Base-by-base conservation (phyloP, 2,797 vertebrate genomes). In the Schizopygopsis malacanthus region DNA sequence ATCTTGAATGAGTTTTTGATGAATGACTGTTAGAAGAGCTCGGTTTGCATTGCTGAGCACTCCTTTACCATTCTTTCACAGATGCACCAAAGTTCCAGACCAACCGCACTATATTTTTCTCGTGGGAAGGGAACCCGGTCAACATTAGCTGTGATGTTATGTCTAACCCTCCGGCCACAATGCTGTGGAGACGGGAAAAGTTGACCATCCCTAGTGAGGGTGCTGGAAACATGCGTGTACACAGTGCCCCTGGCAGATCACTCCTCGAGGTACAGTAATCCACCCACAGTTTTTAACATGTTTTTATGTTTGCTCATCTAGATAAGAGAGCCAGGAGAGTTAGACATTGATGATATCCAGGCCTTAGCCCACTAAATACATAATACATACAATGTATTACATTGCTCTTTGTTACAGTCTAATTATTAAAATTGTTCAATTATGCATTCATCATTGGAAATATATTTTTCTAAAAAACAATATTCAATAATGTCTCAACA, bases 101-200 rank as follows among this genome's bases (percentile, higher is more conserved):
- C 94, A 99, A 98, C 92, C 97, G 98, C 93, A 98, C 97, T 45
- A 96, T 97, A 87, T 98, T 94, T 90, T 99, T 97, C 90, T 99
- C 98, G 2, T 99, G 98, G 98, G 98, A 99, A 94, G 98, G 98
- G 54, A 99, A 99, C 93, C 96, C 97, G 0, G 97, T 99, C 88
- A 99, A 99, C 92, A 98, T 99, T 87, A 99, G 97, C 92, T 99
- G 98, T 81, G 97, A 98, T 76, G 97, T 98, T 86, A 94, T 96
- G 89, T 97, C 98, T 85, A 99, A 99, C 92, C 98, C 98, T 0
- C 93, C 95, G 10, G 97, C 98, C 82, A 96, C 96, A 83, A 95
- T 99, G 92, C 94, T 98, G 78, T 99, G 98, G 98, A 97, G 94
- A 93, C 95, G 95, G 92, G 98, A 98, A 85, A 97, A 97, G 91